A percentile compares a stretch with the other conserved stretches of the same genome.
These are phyloP conservation scores for Calephelis virginiensis DNA, from an alignment of 1,140 invertebrate genomes.

Conservation along the genomic window DNA sequence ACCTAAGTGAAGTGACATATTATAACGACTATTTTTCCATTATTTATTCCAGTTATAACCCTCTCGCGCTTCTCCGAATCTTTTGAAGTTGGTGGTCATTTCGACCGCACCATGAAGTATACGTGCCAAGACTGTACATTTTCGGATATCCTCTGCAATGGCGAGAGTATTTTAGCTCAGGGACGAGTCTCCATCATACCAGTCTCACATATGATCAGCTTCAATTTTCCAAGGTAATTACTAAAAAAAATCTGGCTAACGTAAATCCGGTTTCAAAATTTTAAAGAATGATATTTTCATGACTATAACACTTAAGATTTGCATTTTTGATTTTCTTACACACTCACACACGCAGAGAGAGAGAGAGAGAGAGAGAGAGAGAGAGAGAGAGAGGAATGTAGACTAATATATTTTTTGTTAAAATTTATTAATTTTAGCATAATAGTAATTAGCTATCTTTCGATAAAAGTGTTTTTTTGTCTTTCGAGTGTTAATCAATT, in stretches of 20 bases:
- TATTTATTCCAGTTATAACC: constrained; percentile 29
- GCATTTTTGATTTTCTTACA: too few species aligned
- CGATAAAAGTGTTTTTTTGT: too few species aligned
- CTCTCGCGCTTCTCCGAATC: constrained; percentile 27
- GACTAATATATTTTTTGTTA: too few species aligned
- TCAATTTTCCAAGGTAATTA: constrained; percentile 49
- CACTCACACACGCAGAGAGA: too few species aligned
- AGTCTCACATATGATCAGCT: constrained; percentile 37
- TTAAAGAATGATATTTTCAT: too few species aligned
- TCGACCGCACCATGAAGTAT: constrained; percentile 39
- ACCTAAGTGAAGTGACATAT: too few species aligned
- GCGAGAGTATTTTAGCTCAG: constrained; percentile 37
- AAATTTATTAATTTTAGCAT: too few species aligned
- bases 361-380: too few species aligned
- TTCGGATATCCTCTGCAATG: constrained; percentile 47
- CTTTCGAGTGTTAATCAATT: too few species aligned
- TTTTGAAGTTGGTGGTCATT: constrained; percentile 34
- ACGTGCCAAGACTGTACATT: constrained; percentile 38
- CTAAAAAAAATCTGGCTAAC: not conserved
- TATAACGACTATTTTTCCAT: not conserved
- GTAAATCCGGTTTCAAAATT: not conserved
- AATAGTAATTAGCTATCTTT: too few species aligned
- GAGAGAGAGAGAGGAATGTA: too few species aligned
- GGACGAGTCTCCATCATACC: constrained; percentile 38
- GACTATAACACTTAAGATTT: too few species aligned